A percentile compares a stretch with the other conserved stretches of the same genome.
phyloP scores from a whole-genome alignment of 1,140 invertebrate genomes.

The Heliconius nattereri region DNA sequence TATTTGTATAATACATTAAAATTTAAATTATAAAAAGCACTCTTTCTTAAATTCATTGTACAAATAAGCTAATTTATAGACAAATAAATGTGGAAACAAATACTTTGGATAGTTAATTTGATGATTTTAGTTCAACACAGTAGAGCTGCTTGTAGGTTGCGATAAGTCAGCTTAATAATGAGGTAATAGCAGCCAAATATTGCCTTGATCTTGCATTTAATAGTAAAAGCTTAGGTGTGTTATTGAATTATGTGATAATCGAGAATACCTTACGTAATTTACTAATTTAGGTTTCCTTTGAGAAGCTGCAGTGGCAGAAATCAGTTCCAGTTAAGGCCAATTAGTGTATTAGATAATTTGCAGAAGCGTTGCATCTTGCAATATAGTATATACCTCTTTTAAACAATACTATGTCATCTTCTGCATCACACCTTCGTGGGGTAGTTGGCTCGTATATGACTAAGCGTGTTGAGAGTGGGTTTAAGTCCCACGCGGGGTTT shows the following conservation, averaged over 20 bases:
- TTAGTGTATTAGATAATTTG: not conserved
- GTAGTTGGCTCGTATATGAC: not conserved
- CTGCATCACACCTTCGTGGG: not conserved
- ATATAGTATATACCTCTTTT: not conserved
- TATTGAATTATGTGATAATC: slow-evolving; percentile 9
- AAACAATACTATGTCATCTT: not conserved
- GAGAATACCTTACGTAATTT: not conserved
- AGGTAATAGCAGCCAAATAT: not conserved
- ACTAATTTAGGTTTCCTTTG: slow-evolving; percentile 3
- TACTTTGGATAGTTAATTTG: too few species aligned
- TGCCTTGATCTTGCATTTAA: not conserved
- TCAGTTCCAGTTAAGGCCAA: not conserved
- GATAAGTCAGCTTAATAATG: not conserved
- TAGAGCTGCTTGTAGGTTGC: not conserved
- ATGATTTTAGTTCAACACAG: not conserved
- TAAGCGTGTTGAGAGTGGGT: not conserved
- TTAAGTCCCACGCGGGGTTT: not conserved
- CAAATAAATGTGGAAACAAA: too few species aligned
- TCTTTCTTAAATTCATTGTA: too few species aligned
- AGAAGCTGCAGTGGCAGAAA: not conserved
- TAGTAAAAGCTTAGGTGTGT: not conserved
- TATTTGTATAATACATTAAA: too few species aligned
- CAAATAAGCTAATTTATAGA: too few species aligned
- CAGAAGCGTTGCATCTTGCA: not conserved
- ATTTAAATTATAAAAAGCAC: too few species aligned